phyloP scores from a whole-genome alignment of 2,888 invertebrate genomes.

The Drosophila borealis region DNA sequence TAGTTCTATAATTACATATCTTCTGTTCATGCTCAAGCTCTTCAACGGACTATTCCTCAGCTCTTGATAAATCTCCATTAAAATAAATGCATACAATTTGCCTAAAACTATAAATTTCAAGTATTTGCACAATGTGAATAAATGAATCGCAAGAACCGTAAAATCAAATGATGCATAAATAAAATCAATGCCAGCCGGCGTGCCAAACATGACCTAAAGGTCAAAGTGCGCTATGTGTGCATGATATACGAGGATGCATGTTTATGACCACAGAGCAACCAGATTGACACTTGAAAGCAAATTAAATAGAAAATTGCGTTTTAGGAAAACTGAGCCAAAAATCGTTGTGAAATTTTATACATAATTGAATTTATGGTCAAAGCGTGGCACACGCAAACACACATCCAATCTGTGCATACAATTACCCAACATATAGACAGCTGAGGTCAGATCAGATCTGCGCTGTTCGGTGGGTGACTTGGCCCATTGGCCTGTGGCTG shows the following conservation, averaged over 20 bases:
- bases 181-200: slow-evolving; percentile 64
- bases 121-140: slow-evolving; percentile 54
- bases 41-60: neutral
- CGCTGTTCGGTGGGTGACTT: slow-evolving; percentile 20
- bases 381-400: slow-evolving; percentile 20
- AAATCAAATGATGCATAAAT: slow-evolving; percentile 77
- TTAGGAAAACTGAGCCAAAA: slow-evolving; percentile 64
- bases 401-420: slow-evolving; percentile 63
- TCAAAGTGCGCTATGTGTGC: slow-evolving; percentile 57
- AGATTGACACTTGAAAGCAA: slow-evolving; percentile 68
- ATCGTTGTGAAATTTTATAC: slow-evolving; percentile 82
- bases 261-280: slow-evolving; percentile 57
- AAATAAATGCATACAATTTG: slow-evolving; percentile 38
- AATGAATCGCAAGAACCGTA: slow-evolving; percentile 76
- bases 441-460: slow-evolving; percentile 54
- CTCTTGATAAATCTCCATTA: slow-evolving; percentile 24
- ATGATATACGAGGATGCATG: slow-evolving; percentile 31
- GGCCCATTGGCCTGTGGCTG: slow-evolving; percentile 64
- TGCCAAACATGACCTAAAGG: slow-evolving; percentile 62
- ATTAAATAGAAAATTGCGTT: slow-evolving; percentile 78
- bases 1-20: neutral
- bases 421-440: slow-evolving; percentile 60
- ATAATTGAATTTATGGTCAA: slow-evolving; percentile 79
- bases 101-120: slow-evolving; percentile 30
- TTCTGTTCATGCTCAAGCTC: neutral